These are phyloP conservation scores for Sciaenops ocellatus DNA, from an alignment of 2,797 vertebrate genomes.

Conservation along the genomic window DNA sequence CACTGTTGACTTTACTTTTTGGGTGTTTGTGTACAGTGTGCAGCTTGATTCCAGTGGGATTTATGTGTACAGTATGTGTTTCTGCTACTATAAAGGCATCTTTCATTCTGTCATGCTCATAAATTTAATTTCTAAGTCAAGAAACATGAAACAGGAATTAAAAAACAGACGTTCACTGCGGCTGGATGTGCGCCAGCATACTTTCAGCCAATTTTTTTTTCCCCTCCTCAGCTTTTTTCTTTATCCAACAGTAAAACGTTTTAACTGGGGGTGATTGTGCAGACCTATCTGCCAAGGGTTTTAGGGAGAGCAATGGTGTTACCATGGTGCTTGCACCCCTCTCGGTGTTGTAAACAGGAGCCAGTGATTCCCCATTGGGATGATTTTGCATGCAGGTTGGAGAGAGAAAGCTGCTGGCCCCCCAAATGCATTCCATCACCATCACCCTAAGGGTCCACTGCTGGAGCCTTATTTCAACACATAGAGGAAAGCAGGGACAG, in stretches of 20 bases:
- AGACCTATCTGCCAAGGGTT: slow-evolving; percentile 76
- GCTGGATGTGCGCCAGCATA: slow-evolving; percentile 75
- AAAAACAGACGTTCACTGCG: slow-evolving; percentile 76
- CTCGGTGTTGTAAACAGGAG: slow-evolving; percentile 74
- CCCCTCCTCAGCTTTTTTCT: slow-evolving; percentile 60
- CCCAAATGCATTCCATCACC: slow-evolving; percentile 84
- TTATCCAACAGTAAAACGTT: slow-evolving; percentile 76
- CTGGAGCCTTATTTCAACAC: slow-evolving; percentile 73
- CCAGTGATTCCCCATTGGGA: slow-evolving; percentile 80
- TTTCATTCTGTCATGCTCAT: slow-evolving; percentile 80
- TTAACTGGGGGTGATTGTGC: slow-evolving; percentile 76
- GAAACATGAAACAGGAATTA: slow-evolving; percentile 84
- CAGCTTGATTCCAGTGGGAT: slow-evolving; percentile 59
- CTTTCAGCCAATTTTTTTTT: slow-evolving; percentile 74
- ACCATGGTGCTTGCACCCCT: slow-evolving; percentile 73
- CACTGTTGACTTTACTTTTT: slow-evolving; percentile 57
- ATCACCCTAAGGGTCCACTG: slow-evolving; percentile 80
- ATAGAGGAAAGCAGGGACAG: slow-evolving; percentile 52
- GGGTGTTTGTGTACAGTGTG: slow-evolving; percentile 46
- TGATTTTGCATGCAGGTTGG: slow-evolving; percentile 82
- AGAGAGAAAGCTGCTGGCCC: slow-evolving; percentile 75
- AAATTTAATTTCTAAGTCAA: slow-evolving; percentile 85
- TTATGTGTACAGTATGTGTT: slow-evolving; percentile 70
- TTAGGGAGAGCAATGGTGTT: slow-evolving; percentile 76
- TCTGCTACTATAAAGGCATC: slow-evolving; percentile 70